Conservation (phyloP, 2,113 vertebrate species). For the Talpa occidentalis region DNA sequence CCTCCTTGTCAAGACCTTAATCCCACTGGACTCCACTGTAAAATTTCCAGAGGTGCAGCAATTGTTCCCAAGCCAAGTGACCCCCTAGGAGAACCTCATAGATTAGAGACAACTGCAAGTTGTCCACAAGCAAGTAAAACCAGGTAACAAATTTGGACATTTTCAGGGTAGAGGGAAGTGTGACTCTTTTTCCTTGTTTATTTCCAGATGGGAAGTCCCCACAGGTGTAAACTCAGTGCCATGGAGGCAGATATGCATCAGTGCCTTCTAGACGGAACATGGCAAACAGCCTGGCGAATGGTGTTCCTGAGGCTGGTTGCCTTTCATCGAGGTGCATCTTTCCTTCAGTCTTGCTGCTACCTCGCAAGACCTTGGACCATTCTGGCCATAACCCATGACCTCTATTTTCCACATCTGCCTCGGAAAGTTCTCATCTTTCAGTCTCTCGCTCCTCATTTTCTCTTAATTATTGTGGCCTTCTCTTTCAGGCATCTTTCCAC, state of each 20-base stretch:
- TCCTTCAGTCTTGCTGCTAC: not conserved
- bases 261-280: not conserved
- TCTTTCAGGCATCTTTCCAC: not conserved
- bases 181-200: not conserved
- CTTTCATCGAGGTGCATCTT: not conserved
- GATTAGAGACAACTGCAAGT: not conserved
- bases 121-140: constrained; percentile 1
- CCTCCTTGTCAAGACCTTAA: not conserved
- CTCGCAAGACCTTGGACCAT: not conserved
- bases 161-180: not conserved
- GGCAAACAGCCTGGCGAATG: not conserved
- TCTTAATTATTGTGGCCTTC: not conserved
- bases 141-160: not conserved
- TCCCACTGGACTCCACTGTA: not conserved
- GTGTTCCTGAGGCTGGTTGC: not conserved
- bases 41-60: not conserved
- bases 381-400: not conserved
- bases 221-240: not conserved
- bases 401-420: not conserved
- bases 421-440: not conserved
- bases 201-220: not conserved
- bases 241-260: not conserved
- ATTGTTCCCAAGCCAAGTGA: not conserved
- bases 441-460: not conserved
- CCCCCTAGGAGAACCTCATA: not conserved